Conservation (phyloP, 2,113 vertebrate species). For the Epinephelus moara region DNA sequence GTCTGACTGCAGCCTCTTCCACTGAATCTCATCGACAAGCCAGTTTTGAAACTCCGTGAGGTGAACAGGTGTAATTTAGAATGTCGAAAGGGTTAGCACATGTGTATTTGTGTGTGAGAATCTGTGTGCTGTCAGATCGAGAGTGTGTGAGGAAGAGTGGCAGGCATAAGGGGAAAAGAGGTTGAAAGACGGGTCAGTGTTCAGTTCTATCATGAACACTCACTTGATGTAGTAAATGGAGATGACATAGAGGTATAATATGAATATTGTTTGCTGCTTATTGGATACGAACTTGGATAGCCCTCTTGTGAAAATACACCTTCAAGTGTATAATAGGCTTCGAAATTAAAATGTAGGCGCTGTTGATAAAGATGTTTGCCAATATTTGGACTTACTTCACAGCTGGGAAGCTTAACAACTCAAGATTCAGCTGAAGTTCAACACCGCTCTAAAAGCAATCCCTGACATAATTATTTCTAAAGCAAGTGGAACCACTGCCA, state of each 20-base stretch:
- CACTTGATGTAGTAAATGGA: neutral
- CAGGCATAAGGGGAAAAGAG: neutral
- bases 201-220: neutral
- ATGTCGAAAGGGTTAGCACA: conserved; percentile 24
- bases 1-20: conserved; percentile 28
- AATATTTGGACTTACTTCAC: neutral
- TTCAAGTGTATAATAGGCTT: neutral
- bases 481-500: conserved; percentile 36
- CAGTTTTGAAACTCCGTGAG: conserved; percentile 32
- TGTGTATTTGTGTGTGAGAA: conserved; percentile 22
- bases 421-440: conserved; percentile 5
- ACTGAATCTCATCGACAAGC: conserved; percentile 17
- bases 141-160: conserved; percentile 1
- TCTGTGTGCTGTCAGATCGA: conserved; percentile 37
- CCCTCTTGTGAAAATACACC: too few species aligned
- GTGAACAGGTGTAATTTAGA: conserved; percentile 42
- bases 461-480: conserved; percentile 24
- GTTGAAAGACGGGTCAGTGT: conserved; percentile 32
- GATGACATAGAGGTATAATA: neutral
- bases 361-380: conserved; percentile 5
- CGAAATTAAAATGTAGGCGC: neutral
- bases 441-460: neutral
- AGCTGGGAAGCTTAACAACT: neutral
- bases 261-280: neutral
- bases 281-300: too few species aligned